phyloP scores from a whole-genome alignment of 2,113 vertebrate species.

The Lagenorhynchus albirostris region DNA sequence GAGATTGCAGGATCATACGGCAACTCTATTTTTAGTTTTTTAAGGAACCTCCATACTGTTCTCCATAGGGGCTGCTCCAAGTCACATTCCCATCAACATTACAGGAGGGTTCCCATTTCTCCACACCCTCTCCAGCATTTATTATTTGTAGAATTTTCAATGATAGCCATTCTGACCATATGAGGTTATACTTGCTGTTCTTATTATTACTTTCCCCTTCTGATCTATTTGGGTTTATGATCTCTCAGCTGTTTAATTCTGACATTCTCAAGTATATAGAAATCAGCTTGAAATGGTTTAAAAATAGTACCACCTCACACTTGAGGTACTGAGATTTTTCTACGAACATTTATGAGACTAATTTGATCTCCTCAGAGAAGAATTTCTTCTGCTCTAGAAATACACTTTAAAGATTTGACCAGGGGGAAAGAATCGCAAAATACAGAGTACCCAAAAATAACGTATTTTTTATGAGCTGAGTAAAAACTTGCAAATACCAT shows the following conservation, averaged over 20 bases:
- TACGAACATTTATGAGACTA: slow-evolving; percentile 4
- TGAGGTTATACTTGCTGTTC: background rate
- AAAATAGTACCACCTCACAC: background rate
- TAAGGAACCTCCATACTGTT: too few relatives aligned
- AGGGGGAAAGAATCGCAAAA: slow-evolving; percentile 32
- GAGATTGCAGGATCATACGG: too few relatives aligned
- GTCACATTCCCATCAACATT: too few relatives aligned
- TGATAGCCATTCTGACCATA: too few relatives aligned
- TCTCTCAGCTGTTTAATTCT: background rate
- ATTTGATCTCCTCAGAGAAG: slow-evolving; percentile 36
- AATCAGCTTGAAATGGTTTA: slow-evolving; percentile 19
- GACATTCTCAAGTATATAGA: background rate
- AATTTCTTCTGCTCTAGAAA: slow-evolving; percentile 49
- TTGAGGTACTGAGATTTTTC: slow-evolving; percentile 33
- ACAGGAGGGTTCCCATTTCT: too few relatives aligned
- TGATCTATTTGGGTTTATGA: background rate
- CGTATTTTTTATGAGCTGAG: background rate
- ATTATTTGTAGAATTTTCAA: too few relatives aligned
- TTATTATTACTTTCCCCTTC: background rate
- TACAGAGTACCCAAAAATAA: slow-evolving; percentile 17
- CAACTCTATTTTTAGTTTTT: too few relatives aligned
- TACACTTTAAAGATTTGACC: slow-evolving; percentile 25
- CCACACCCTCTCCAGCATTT: too few relatives aligned
- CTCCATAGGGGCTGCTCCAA: too few relatives aligned
- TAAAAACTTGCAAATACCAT: background rate